These are phyloP conservation scores for Podabrus alpinus DNA, from an alignment of 2,888 invertebrate genomes.

Conservation along the genomic window DNA sequence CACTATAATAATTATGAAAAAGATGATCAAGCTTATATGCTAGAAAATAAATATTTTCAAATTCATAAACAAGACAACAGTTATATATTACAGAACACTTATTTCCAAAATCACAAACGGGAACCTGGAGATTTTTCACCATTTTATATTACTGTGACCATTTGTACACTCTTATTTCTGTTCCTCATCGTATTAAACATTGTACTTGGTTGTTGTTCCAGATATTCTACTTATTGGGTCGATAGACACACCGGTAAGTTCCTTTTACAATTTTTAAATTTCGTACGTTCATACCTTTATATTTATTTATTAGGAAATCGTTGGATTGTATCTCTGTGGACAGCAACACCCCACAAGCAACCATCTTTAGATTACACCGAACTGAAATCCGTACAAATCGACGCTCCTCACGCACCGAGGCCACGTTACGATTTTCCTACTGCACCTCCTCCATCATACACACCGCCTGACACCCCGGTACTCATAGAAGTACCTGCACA, in stretches of 20 bases:
- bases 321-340: conserved; percentile 84
- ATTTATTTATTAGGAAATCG: conserved; percentile 67
- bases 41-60: not conserved
- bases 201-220: conserved; percentile 80
- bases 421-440: conserved; percentile 54
- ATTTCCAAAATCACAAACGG: conserved; percentile 57
- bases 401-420: conserved; percentile 44
- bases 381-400: conserved; percentile 60
- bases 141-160: conserved; percentile 81
- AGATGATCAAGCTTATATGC: not conserved
- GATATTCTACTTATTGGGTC: conserved; percentile 80
- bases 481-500: conserved; percentile 4
- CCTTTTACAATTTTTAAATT: not conserved
- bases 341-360: conserved; percentile 80
- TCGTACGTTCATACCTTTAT: not conserved
- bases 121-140: conserved; percentile 78
- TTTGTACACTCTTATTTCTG: conserved; percentile 74
- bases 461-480: not conserved
- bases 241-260: conserved; percentile 75
- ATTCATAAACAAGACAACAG: conserved; percentile 1
- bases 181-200: conserved; percentile 76
- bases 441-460: conserved; percentile 18
- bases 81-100: conserved; percentile 64
- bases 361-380: conserved; percentile 81
- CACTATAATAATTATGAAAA: not conserved